Base-by-base conservation (phyloP, 1,140 invertebrate genomes). In the Ceratoteleas bidentatus region DNA sequence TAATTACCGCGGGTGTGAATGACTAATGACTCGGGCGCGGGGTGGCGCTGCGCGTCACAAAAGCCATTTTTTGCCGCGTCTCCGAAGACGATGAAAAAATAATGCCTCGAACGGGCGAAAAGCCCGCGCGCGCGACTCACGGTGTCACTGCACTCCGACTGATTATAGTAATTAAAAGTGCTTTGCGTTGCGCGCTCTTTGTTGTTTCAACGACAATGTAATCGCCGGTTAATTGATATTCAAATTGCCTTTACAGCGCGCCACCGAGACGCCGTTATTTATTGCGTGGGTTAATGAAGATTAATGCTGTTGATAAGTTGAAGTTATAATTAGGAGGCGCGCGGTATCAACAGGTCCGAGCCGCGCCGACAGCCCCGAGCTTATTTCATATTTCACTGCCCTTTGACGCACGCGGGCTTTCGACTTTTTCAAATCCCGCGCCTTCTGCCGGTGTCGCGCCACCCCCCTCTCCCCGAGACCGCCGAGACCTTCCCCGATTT, bases 1-100 rank as follows among this genome's bases (percentile, higher is more conserved):
- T 83, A 83, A 83, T 83, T 83, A 79, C 72, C 81, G 81, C 81
- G 81, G 76, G 81, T 83, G 81, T 80, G 76, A 79, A 83, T 83
- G 81, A 83, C 81, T 83, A 83, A 83, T 83, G 75, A 83, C 66
- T 79, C 70, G 70, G 8, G n/a, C n/a, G 75, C 53, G 15, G 66
- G 74, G 73, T 76, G 64, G n/a, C n/a, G 74, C 81, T 52, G 60
- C 50, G 75, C 65, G 75, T 83, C 64, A 74, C 81, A 78, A 83
- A 82, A 74, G 80, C 61, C 36, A 45, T 74, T 83, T 83, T 83
- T 83, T 78, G 45, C 47, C 49, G 13, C 57, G 53, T 40, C 69
- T 73, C n/a, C 64, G 45, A 83, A 78, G 70, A 83, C 65, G 81
- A 75, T 70, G 73, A 74, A 73, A 83, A 78, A 78, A 75, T 74